Evolutionary conservation across 2,797 vertebrate species (phyloP).

Genomic region (Melanotaenia maccullochi): DNA sequence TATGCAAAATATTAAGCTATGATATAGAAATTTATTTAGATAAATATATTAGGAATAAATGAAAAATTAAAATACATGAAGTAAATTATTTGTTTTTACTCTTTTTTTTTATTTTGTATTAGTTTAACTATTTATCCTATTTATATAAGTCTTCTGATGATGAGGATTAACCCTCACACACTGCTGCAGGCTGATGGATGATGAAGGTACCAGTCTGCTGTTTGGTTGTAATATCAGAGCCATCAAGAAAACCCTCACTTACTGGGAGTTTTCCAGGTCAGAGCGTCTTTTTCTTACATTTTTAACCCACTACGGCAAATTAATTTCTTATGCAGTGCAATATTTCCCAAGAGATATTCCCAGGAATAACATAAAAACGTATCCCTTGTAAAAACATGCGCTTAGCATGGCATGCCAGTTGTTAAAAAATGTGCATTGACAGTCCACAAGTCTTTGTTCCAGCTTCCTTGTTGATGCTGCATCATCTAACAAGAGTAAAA

Average conservation of each 20-base stretch:
- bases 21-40: too few species aligned
- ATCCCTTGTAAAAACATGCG: slow-evolving; percentile 6
- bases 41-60: too few species aligned
- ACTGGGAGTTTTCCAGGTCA: background rate
- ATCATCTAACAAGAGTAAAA: slow-evolving; percentile 20
- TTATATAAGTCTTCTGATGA: too few species aligned
- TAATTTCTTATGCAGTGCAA: background rate
- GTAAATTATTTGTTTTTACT: too few species aligned
- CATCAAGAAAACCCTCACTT: background rate
- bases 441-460: background rate
- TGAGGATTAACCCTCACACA: background rate
- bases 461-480: background rate
- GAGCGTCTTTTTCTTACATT: background rate
- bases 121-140: too few species aligned
- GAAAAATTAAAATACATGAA: too few species aligned
- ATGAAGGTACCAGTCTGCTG: background rate
- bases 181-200: background rate
- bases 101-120: too few species aligned
- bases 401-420: slow-evolving; percentile 16
- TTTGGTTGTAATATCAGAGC: background rate
- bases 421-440: background rate
- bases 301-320: slow-evolving; percentile 9
- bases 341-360: slow-evolving; percentile 5
- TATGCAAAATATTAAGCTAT: too few species aligned
- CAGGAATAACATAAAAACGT: slow-evolving; percentile 4